Base-by-base conservation (phyloP, 2,797 vertebrate genomes). In the Propithecus deckenii region DNA sequence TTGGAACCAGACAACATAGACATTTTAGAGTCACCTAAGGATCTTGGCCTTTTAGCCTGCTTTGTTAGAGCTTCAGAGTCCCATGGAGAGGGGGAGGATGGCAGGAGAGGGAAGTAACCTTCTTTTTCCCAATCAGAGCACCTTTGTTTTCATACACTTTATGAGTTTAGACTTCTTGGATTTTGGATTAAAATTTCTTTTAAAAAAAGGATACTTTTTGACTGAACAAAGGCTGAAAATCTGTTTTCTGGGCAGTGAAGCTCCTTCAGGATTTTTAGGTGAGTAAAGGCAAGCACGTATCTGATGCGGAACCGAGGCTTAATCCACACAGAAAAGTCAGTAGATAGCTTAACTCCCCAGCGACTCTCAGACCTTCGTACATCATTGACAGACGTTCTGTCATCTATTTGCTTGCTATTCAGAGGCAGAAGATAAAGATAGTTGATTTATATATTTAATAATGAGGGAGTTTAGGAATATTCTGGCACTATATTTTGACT, bases 321-420 rank as follows among this genome's bases (percentile, higher is more conserved):
- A 41, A 50, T 22, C 32, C 38, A 23, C 32, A 75, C 32, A 18
- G 79, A n/a, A 65, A 48, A n/a, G 35, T n/a, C 32, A 28, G 17
- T 18, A 15, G 15, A 46, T 43, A 18, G 14, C 25, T 48, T 55
- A 11, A 50, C 48, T 22, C 32, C 59, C 14, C 17, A 74, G 10
- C 14, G 17, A 15, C 22, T 57, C 38, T 55, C 0, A 0, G 8
- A 7, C 4, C 32, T 7, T 35, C 4, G 9, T 8, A 7, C 0
- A 1, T 30, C 30, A 13, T 5, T 11, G 25, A 46, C 8, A 67
- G 50, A 41, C 38, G 10, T 63, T 69, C 71, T 79, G 69, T 90
- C 72, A 30, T 93, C n/a, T 65, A 5, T 46, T 38, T 46, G 5
- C 57, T 96, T 86, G 57, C 30, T 52, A 14, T 46, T 57, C 88